Conservation (phyloP, 2,113 vertebrate species). For the Patagioenas fasciata region DNA sequence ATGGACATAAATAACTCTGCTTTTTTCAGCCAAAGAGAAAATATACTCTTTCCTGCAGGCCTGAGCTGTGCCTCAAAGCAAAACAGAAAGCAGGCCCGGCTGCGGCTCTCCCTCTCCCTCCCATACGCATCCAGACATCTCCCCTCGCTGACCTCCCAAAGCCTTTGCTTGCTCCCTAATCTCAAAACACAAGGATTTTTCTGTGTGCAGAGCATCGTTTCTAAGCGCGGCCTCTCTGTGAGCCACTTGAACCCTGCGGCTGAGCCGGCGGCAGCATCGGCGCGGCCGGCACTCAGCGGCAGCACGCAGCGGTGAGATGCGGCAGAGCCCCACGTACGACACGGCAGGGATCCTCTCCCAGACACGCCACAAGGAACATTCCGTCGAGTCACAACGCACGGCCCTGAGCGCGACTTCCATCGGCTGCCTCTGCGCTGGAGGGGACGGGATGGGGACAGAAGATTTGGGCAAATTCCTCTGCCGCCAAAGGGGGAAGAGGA, state of each 20-base stretch:
- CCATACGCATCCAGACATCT: background rate
- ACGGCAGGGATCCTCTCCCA: background rate
- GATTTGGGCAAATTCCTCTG: background rate
- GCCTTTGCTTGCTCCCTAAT: background rate
- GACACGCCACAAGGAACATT: background rate
- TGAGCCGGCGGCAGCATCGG: background rate
- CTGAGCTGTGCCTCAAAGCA: background rate
- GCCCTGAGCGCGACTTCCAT: rapidly evolving
- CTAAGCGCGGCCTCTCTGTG: background rate
- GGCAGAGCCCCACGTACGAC: slow-evolving; percentile 5
- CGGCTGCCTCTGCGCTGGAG: background rate
- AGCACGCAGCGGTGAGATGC: slow-evolving; percentile 5
- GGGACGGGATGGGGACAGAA: rapidly evolving
- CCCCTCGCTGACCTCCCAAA: background rate
- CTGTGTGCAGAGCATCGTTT: background rate
- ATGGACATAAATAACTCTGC: background rate
- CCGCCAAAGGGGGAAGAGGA: background rate
- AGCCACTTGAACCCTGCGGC: slow-evolving; percentile 31
- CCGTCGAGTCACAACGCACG: background rate
- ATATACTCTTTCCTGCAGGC: background rate
- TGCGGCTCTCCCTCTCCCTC: background rate
- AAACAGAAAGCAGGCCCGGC: background rate
- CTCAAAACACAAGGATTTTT: background rate
- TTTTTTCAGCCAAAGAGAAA: background rate
- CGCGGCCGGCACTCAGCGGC: background rate